Conservation (phyloP, 2,113 vertebrate species). For the Nothocercus julius region DNA sequence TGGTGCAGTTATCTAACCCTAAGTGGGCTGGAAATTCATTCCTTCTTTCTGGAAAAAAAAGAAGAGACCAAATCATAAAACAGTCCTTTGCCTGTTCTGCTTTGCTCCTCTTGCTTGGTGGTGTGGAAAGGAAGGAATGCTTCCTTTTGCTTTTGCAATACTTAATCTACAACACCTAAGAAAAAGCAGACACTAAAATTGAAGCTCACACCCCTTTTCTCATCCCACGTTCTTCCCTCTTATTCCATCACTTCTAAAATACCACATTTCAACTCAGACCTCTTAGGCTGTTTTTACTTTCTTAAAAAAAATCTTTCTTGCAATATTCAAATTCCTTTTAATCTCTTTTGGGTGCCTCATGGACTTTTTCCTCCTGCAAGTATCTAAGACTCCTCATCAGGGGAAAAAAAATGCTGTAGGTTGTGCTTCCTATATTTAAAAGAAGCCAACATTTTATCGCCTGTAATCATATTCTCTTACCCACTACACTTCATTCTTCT, state of each 20-base stretch:
- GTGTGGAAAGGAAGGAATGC: background rate
- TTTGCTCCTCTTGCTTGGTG: background rate
- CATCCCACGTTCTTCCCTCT: conserved; percentile 39
- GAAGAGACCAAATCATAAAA: background rate
- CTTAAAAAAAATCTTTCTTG: background rate
- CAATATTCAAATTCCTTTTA: conserved; percentile 18
- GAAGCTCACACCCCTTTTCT: conserved; percentile 45
- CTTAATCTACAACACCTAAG: background rate
- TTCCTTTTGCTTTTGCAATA: conserved; percentile 27
- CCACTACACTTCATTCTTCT: background rate
- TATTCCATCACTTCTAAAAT: conserved; percentile 28
- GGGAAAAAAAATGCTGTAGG: background rate
- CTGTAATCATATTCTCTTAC: background rate
- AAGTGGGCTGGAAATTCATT: background rate
- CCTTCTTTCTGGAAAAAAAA: background rate
- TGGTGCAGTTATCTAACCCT: background rate
- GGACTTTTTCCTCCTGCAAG: background rate
- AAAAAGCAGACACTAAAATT: conserved; percentile 30
- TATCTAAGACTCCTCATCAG: background rate
- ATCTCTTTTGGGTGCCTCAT: background rate
- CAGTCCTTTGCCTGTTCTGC: background rate
- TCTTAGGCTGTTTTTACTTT: background rate
- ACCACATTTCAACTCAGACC: conserved; percentile 27
- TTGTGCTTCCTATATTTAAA: background rate
- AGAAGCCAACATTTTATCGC: background rate